phyloP scores from a whole-genome alignment of 2,888 invertebrate genomes.

The Acanthacorydalis orientalis region DNA sequence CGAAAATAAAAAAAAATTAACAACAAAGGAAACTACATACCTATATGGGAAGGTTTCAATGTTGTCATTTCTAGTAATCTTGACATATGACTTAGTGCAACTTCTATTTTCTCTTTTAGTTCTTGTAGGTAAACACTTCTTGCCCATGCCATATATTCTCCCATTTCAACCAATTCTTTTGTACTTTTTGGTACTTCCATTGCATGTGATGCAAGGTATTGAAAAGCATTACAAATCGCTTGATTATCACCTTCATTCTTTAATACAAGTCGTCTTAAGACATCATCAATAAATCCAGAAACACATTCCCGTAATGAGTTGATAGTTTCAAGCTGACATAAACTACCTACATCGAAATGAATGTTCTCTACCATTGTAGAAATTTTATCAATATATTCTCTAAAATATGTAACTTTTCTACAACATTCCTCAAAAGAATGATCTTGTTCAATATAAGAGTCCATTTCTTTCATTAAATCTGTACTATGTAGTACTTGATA shows the following conservation, averaged over 20 bases:
- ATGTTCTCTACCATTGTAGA: conserved; percentile 45
- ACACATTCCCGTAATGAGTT: conserved; percentile 40
- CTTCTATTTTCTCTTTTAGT: conserved; percentile 51
- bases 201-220: conserved; percentile 48
- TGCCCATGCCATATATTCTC: conserved; percentile 63
- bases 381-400: conserved; percentile 39
- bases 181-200: conserved; percentile 59
- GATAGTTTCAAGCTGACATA: conserved; percentile 45
- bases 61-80: conserved; percentile 62
- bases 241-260: conserved; percentile 48
- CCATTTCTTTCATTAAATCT: conserved; percentile 23
- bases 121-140: conserved; percentile 52
- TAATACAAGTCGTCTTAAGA: conserved; percentile 43
- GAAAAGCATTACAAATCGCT: conserved; percentile 54
- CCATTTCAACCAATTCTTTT: conserved; percentile 64
- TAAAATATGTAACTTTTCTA: conserved; percentile 41
- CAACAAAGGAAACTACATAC: background rate
- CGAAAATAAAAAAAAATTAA: too few species aligned
- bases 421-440: conserved; percentile 40
- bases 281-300: conserved; percentile 36
- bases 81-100: conserved; percentile 46
- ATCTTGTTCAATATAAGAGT: conserved; percentile 30
- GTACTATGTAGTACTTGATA: conserved; percentile 13
- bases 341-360: conserved; percentile 46
- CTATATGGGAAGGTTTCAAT: conserved; percentile 54